Evolutionary conservation across 2,888 invertebrate species (phyloP).

Genomic region (Drosophila melanocephala): DNA sequence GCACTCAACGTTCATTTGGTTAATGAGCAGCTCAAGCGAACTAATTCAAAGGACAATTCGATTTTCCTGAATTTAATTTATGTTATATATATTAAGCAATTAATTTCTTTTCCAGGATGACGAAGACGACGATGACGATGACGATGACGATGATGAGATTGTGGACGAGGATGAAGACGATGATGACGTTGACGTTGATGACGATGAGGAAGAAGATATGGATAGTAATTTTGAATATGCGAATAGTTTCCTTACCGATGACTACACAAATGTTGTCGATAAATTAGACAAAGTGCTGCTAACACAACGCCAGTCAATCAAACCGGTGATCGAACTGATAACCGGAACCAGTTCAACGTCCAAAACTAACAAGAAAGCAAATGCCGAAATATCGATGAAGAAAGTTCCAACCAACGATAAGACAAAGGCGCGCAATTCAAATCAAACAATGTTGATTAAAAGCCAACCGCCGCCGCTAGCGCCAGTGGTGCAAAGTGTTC

Average conservation of each 20-base stretch:
- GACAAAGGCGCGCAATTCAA: background rate
- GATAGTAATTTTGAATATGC: conserved; percentile 76
- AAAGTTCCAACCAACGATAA: conserved; percentile 20
- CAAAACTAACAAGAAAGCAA: background rate
- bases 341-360: conserved; percentile 1
- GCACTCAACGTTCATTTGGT: background rate
- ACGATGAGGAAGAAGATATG: conserved; percentile 76
- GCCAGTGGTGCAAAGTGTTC: background rate
- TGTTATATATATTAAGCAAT: background rate
- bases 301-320: conserved; percentile 45
- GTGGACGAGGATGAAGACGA: background rate
- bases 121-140: conserved; percentile 1
- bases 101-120: background rate
- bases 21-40: background rate
- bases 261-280: conserved; percentile 75
- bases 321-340: conserved; percentile 13
- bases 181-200: conserved; percentile 30
- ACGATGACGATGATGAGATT: background rate
- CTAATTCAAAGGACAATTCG: background rate
- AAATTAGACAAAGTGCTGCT: conserved; percentile 74
- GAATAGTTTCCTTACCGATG: conserved; percentile 77
- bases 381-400: conserved; percentile 1
- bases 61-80: background rate
- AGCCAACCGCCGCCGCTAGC: background rate
- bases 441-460: conserved; percentile 12